These are phyloP conservation scores for Clistopyga incitator DNA, from an alignment of 2,888 invertebrate species.

Conservation along the genomic window DNA sequence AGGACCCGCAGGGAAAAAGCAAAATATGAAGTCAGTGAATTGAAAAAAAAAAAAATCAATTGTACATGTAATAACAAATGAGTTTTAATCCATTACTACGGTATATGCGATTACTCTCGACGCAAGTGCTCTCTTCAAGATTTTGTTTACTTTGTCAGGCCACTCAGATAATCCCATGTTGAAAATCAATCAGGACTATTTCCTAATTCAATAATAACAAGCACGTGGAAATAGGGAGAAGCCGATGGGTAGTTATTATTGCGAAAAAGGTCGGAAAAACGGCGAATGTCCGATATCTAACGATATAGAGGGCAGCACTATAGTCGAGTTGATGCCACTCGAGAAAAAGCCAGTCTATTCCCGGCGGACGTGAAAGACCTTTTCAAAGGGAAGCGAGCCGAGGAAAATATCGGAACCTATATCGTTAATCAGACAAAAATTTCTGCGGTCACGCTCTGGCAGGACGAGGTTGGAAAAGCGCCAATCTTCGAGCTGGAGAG, in stretches of 20 bases:
- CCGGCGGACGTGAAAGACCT: conserved; percentile 50
- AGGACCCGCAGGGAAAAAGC: too few relatives aligned
- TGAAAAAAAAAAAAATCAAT: too few relatives aligned
- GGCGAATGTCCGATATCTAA: conserved; percentile 23
- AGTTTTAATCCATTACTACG: too few relatives aligned
- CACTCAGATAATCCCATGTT: background rate
- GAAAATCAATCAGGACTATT: background rate
- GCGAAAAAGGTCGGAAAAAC: conserved; percentile 19
- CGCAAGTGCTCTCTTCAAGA: too few relatives aligned
- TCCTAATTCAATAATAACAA: conserved; percentile 12
- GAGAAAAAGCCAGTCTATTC: conserved; percentile 48
- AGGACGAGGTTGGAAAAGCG: conserved; percentile 78
- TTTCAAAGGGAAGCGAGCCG: conserved; percentile 53
- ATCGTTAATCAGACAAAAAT: conserved; percentile 81
- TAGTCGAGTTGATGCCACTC: conserved; percentile 21
- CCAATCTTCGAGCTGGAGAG: conserved; percentile 74
- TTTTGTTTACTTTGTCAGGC: background rate
- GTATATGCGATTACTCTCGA: too few relatives aligned
- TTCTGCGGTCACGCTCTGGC: conserved; percentile 78
- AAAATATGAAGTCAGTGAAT: too few relatives aligned
- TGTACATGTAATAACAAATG: too few relatives aligned
- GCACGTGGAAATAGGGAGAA: background rate
- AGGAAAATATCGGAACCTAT: conserved; percentile 78
- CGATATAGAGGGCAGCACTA: background rate
- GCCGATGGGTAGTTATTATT: conserved; percentile 21